Evolutionary conservation across 2,113 vertebrate genomes (phyloP), one percentile per base, ranked within the genome.

Genomic region (Eupsittula cactorum): DNA sequence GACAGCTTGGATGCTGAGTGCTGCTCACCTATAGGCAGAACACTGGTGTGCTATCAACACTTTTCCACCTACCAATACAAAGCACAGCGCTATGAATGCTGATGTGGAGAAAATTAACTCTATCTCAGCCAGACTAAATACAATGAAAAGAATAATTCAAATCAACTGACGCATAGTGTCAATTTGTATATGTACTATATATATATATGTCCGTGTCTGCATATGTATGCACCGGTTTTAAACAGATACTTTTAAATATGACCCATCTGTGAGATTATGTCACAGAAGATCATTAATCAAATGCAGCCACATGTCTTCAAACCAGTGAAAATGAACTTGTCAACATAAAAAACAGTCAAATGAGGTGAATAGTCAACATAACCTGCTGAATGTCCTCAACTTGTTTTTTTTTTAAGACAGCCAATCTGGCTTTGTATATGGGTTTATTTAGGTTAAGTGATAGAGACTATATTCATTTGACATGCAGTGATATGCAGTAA

Each of bases 321-420:
- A 76, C 10, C 10, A 64, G 16, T 50, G 57, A 59, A 79, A 79
- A 42, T 60, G 3, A 64, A 17, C 23, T 68, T 46, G 5, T 24
- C 55, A n/a, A n/a, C 20, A 59, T n/a, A 23, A 59, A 59, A 13
- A 59, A 59, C 33, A n/a, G 55, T n/a, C 20, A 23, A 59, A 59
- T n/a, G 6, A 59, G 21, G 20, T 23, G 55, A 59, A 59, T 42
- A 42, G 33, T 52, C 20, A 29, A 33, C 35, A 19, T 9, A 77
- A 55, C 20, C 2, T 1, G 2, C 35, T 50, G 37, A 75, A 55
- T n/a, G 6, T 16, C 13, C 7, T 50, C 0, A 19, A 10, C 9
- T 42, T 47, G 3, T 4, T 10, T 13, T 46, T 46, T 68, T 62
- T 73, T 53, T 17, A 71, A 68, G 5, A 69, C 6, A 12, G 11